Evolutionary conservation across 2,797 vertebrate genomes (phyloP), one percentile per base, ranked within the genome.

Genomic region (Notolepis coatsorum): DNA sequence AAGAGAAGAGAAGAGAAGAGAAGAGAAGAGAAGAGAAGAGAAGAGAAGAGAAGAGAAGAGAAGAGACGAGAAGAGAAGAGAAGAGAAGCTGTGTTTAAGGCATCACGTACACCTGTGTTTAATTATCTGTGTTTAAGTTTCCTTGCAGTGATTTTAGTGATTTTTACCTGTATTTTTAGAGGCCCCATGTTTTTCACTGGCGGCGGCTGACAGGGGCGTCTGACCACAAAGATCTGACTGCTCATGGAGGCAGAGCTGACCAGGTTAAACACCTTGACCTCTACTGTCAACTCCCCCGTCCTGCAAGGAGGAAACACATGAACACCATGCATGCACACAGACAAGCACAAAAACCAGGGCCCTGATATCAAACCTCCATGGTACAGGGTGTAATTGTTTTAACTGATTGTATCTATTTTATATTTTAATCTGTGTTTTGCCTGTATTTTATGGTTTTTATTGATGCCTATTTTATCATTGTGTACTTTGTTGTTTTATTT

Each of bases 151-250:
- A n/a, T n/a, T n/a, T n/a, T n/a, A n/a, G n/a, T n/a, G n/a, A n/a
- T n/a, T n/a, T 38, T 12, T 87, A 96, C 94, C 93, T 95, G 91
- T 10, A 94, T 66, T 71, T 77, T 91, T 5, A 43, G 48, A 1
- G 93, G 94, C 4, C 94, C 94, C 92, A 94, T 91, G 79, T 92
- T 94, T 87, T 94, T 94, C 25, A 95, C 92, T 0, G 90, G 86
- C 10, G 94, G 95, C 35, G 95, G 94, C 27, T 87, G 88, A 80
- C 95, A 96, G 6, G 84, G 85, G 15, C 77, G 56, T 5, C 53
- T 67, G 49, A 94, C 88, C 0, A 95, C 79, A 64, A 96, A 96
- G 27, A 96, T 74, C 54, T 78, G 82, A 42, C 89, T 89, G 28
- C 61, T 89, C 5, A 96, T 75, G 43, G 80, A 84, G 8, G 88